phyloP scores from a whole-genome alignment of 2,888 invertebrate species.

The Exephanes ischioxanthus region DNA sequence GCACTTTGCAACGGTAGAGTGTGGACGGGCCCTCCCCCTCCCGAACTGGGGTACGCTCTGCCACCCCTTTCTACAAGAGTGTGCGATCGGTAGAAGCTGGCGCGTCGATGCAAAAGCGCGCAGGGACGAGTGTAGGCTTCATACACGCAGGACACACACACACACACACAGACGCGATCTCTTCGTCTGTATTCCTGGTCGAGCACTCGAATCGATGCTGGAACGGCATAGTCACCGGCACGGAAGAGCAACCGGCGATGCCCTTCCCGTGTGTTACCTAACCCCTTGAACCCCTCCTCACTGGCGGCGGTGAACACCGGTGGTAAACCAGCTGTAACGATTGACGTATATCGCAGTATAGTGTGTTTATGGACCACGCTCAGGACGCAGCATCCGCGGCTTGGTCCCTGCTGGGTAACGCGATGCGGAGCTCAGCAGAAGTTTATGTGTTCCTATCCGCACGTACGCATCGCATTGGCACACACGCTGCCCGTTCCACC shows the following conservation, averaged over 20 bases:
- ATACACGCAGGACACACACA: background rate
- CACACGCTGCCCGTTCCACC: constrained; percentile 32
- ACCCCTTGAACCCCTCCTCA: constrained; percentile 44
- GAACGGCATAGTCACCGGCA: constrained; percentile 44
- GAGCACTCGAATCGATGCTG: constrained; percentile 48
- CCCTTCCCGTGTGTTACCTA: constrained; percentile 32
- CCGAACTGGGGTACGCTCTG: background rate
- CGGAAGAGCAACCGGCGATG: constrained; percentile 55
- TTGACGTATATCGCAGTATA: constrained; percentile 45
- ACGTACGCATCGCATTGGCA: constrained; percentile 36
- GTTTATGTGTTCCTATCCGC: constrained; percentile 55
- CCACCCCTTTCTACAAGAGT: constrained; percentile 12
- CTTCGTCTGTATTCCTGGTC: constrained; percentile 10
- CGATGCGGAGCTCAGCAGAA: constrained; percentile 50
- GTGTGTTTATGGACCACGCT: constrained; percentile 4
- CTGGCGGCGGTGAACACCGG: constrained; percentile 44
- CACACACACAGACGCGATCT: background rate
- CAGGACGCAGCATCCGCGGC: constrained; percentile 21
- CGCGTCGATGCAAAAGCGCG: constrained; percentile 3
- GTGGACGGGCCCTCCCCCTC: background rate
- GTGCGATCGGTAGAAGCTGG: constrained; percentile 8
- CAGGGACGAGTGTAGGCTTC: background rate
- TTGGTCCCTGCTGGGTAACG: constrained; percentile 35
- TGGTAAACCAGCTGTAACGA: constrained; percentile 62
- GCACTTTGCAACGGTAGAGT: constrained; percentile 49